Conservation (phyloP, 2,113 vertebrate species). For the Callionymus lyra region DNA sequence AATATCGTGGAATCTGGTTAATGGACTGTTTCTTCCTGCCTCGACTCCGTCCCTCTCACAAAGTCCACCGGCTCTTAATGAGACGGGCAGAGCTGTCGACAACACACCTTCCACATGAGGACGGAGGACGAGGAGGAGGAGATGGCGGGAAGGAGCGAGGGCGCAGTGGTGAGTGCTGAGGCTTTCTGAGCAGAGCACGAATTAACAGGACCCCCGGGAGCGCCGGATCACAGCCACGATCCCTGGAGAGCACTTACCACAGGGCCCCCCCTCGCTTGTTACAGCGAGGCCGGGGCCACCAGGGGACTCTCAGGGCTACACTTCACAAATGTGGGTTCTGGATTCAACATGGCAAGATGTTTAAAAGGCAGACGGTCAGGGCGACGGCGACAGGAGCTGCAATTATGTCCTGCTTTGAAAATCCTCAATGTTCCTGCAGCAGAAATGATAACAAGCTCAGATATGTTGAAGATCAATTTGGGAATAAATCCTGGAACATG, state of each 20-base stretch:
- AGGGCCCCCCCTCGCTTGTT: slow-evolving; percentile 60
- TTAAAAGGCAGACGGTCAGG: slow-evolving; percentile 49
- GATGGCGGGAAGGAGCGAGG: slow-evolving; percentile 29
- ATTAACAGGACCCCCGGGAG: slow-evolving; percentile 61
- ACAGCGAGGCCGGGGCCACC: slow-evolving; percentile 61
- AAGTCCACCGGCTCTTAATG: slow-evolving; percentile 43
- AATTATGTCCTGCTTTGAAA: slow-evolving; percentile 54
- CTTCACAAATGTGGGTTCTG: slow-evolving; percentile 60
- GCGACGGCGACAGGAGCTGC: slow-evolving; percentile 34
- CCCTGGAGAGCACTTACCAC: slow-evolving; percentile 63
- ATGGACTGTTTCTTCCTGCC: slow-evolving; percentile 29
- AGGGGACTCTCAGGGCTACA: slow-evolving; percentile 53
- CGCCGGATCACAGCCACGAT: slow-evolving; percentile 46
- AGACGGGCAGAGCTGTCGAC: slow-evolving; percentile 42
- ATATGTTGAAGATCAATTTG: slow-evolving; percentile 57
- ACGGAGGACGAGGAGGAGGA: slow-evolving; percentile 27
- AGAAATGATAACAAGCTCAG: slow-evolving; percentile 50
- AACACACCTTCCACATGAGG: slow-evolving; percentile 39
- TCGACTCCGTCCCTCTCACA: slow-evolving; percentile 34
- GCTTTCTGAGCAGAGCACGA: slow-evolving; percentile 57
- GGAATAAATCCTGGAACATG: slow-evolving; percentile 44
- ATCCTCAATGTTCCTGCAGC: slow-evolving; percentile 6
- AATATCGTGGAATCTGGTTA: slow-evolving; percentile 25
- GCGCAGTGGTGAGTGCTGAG: slow-evolving; percentile 53
- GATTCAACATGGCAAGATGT: slow-evolving; percentile 40